Conservation (phyloP, 1,140 invertebrate species). For the Littorina saxatilis region DNA sequence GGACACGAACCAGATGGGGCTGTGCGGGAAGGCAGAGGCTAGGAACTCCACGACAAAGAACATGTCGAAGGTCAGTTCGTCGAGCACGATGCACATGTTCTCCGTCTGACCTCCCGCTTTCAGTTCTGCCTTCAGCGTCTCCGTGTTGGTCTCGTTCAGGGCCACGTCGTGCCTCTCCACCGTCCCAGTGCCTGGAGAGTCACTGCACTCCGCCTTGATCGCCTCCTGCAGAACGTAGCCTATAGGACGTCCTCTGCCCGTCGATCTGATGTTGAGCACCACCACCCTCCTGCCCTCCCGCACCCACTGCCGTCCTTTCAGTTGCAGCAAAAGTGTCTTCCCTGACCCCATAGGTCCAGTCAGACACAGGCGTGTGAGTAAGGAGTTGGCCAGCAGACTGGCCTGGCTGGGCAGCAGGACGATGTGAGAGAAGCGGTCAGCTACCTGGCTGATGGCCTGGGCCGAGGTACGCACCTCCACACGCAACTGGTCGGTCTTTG, state of each 20-base stretch:
- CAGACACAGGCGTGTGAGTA: constrained; percentile 9
- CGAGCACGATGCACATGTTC: background rate
- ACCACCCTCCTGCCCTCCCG: constrained; percentile 18
- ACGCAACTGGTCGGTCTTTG: background rate
- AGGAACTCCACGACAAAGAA: background rate
- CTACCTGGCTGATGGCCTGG: background rate
- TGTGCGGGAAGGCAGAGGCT: background rate
- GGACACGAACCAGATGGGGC: constrained; percentile 20
- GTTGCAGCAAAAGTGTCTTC: constrained; percentile 19
- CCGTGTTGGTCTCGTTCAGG: background rate
- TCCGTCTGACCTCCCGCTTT: background rate
- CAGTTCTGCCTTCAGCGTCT: background rate
- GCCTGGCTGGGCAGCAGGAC: constrained; percentile 17
- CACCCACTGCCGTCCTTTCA: constrained; percentile 21
- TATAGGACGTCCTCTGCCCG: background rate
- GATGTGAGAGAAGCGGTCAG: constrained; percentile 4
- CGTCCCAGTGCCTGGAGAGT: background rate
- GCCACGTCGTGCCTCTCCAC: constrained; percentile 26
- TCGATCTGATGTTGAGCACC: background rate
- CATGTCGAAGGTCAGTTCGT: background rate
- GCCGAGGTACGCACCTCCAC: background rate
- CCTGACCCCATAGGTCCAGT: constrained; percentile 27
- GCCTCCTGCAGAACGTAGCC: constrained; percentile 5
- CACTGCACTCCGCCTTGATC: background rate
- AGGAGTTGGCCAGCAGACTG: background rate